Base-by-base conservation (phyloP, 1,140 invertebrate genomes). In the Penaeus vannamei region DNA sequence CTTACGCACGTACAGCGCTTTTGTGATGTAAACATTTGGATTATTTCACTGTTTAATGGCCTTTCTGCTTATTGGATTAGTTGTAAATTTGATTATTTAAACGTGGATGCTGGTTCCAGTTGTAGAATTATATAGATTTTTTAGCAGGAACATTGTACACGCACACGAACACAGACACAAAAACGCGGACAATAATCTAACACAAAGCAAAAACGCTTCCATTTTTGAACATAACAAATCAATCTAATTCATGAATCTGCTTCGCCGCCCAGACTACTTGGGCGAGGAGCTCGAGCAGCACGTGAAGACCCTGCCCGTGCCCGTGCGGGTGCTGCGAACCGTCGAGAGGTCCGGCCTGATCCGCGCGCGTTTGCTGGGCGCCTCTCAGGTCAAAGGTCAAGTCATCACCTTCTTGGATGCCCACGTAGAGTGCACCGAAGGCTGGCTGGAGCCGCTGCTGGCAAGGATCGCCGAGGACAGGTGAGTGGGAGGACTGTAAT, bases 371-470 rank as follows among this genome's bases (percentile, higher is more conserved):
- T 94, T 99, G 59, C 94, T 98, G 77, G 98, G 98, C 85, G 98
- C 98, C 59, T 96, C 97, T 92, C 95, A 97, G 92, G 97, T 98
- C 0, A 97, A 95, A 79, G 98, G 98, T 46, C 96, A 98, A 93
- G 97, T 99, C 19, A 97, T 99, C 91, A 99, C 98, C 59, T 99
- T 99, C 94, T 94, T 99, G 69, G 98, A 99, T 93, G 98, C 98
- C 17, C 98, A 99, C 93, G 99, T 98, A 94, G 98, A 99, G 93
- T 94, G 94, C 88, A 94, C 95, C 1, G 97, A 98, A 94, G 98
- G 98, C 12, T 99, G 98, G 98, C 93, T 99, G 83, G 98, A 99
- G 92, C 98, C 98, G 14, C 93, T 99, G 1, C 92, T 99, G 23
- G 94, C 96, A 22, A 95, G 98, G 91, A 98, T 99, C 90, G 97